These are phyloP conservation scores for Epirrhoe tristata DNA, from an alignment of 2,888 invertebrate species.

Conservation along the genomic window DNA sequence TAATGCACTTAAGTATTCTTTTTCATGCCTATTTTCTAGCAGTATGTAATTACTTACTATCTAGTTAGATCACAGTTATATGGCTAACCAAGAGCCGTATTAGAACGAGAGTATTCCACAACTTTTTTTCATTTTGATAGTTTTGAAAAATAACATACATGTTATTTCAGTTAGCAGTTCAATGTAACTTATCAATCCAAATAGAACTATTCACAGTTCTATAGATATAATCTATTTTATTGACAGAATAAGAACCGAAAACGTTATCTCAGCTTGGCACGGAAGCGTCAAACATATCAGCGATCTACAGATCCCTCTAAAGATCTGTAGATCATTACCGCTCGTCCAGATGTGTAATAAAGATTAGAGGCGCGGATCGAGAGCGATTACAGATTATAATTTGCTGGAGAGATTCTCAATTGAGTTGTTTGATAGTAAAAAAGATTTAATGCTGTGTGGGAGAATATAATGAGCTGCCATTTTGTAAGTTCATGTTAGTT, in stretches of 20 bases:
- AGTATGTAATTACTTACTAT: no score
- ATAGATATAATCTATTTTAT: conserved; percentile 7
- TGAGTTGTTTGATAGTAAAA: conserved; percentile 32
- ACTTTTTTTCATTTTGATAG: no score
- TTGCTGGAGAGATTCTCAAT: conserved; percentile 29
- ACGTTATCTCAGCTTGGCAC: conserved; percentile 12
- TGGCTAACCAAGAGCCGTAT: no score
- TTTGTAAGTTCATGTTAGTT: neutral
- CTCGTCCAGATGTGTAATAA: conserved; percentile 48
- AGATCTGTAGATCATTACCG: conserved; percentile 46
- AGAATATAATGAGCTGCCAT: neutral
- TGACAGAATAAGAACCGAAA: conserved; percentile 26
- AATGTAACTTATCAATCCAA: no score
- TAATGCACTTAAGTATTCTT: no score
- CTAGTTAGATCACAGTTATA: no score
- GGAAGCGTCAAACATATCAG: conserved; percentile 39
- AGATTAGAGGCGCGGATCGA: conserved; percentile 43
- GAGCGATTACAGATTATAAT: conserved; percentile 37
- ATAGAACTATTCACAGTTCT: neutral
- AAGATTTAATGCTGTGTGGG: conserved; percentile 8
- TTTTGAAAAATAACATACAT: no score
- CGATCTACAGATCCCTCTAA: conserved; percentile 42
- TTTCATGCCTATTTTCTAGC: no score
- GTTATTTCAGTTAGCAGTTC: no score
- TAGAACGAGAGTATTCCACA: no score